phyloP scores from a whole-genome alignment of 1,140 invertebrate species.

The Anoplolepis gracilipes region DNA sequence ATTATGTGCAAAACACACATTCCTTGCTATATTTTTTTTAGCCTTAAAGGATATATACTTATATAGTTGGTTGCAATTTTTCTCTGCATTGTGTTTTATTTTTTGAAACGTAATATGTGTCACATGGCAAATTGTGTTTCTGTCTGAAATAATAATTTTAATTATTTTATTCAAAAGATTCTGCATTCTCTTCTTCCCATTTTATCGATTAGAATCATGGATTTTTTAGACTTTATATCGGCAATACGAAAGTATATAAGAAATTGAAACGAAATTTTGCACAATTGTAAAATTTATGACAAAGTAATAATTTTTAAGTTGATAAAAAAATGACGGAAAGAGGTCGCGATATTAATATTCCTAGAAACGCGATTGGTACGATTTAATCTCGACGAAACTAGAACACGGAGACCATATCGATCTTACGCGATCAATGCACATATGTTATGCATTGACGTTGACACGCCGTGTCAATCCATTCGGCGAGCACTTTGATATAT shows the following conservation, averaged over 20 bases:
- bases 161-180: conserved; percentile 6
- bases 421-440: conserved; percentile 64
- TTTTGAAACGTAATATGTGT: not conserved
- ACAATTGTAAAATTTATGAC: conserved; percentile 38
- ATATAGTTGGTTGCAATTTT: not conserved
- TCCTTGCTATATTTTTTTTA: not conserved
- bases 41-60: not conserved
- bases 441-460: conserved; percentile 64
- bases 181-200: not conserved
- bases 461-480: conserved; percentile 56
- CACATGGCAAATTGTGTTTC: not conserved
- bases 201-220: not conserved
- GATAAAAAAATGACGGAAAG: conserved; percentile 51
- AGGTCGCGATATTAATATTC: conserved; percentile 55
- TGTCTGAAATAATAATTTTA: not conserved
- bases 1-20: no score
- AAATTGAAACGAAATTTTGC: conserved; percentile 5
- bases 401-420: conserved; percentile 62
- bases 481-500: conserved; percentile 53
- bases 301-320: conserved; percentile 9
- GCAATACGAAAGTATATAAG: conserved; percentile 7
- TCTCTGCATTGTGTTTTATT: not conserved
- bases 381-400: conserved; percentile 68
- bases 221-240: not conserved
- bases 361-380: conserved; percentile 50